A percentile compares a stretch with the other conserved stretches of the same genome.
Conservation (phyloP, 2,888 invertebrate genomes). For the Parnassius smintheus region DNA sequence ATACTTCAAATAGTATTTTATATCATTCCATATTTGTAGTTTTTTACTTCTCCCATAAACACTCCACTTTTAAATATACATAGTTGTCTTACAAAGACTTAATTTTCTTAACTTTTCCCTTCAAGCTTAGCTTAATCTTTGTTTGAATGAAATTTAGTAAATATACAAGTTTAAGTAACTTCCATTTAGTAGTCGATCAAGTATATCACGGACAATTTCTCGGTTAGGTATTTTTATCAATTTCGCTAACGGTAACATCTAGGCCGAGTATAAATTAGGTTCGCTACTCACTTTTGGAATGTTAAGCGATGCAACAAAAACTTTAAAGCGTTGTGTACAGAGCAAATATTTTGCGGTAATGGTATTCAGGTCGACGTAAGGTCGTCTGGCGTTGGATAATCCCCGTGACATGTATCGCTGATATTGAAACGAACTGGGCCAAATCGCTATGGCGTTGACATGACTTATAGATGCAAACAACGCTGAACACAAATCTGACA, state of each 20-base stretch:
- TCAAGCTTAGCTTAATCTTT: not conserved
- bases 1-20: too few relatives aligned
- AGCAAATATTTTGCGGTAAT: slow-evolving; percentile 46
- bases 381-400: slow-evolving; percentile 48
- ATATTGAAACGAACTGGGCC: slow-evolving; percentile 46
- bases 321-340: slow-evolving; percentile 44
- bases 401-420: slow-evolving; percentile 47
- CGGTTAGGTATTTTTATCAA: slow-evolving; percentile 10
- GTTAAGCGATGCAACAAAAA: slow-evolving; percentile 31
- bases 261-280: slow-evolving; percentile 14
- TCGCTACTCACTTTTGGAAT: slow-evolving; percentile 27
- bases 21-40: too few relatives aligned
- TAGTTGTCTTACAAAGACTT: too few relatives aligned
- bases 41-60: too few relatives aligned
- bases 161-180: slow-evolving; percentile 5
- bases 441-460: slow-evolving; percentile 40
- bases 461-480: slow-evolving; percentile 39
- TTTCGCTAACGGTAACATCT: slow-evolving; percentile 14
- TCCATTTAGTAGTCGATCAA: not conserved
- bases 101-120: too few relatives aligned
- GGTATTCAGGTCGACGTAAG: slow-evolving; percentile 56
- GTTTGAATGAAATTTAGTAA: slow-evolving; percentile 4
- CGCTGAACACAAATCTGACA: too few relatives aligned
- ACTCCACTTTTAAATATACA: too few relatives aligned
- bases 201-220: slow-evolving; percentile 11